Evolutionary conservation across 2,888 invertebrate genomes (phyloP), one percentile per base, ranked within the genome.

Genomic region (Halictus quadricinctus): DNA sequence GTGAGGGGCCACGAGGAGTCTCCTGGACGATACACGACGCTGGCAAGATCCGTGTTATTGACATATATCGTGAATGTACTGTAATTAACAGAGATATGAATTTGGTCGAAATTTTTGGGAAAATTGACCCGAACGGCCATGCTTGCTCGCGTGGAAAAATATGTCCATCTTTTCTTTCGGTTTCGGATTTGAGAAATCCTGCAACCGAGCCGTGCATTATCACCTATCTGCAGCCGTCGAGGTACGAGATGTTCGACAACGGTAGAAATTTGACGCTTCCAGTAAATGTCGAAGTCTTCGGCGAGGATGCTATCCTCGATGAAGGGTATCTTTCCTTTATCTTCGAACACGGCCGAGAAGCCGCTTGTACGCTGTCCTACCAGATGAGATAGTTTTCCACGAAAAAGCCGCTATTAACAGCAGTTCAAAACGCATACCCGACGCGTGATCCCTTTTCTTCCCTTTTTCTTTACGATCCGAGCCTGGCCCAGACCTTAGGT

Each of bases 271-370:
- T 84, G 80, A 85, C 83, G 87, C 76, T 75, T 73, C 81, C 85
- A 84, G 83, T 88, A 89, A 89, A 88, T 81, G 82, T 82, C 72
- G 72, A 79, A 77, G 66, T 79, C 29, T 66, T 18, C n/a, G n/a
- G 29, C 66, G 72, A 46, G 87, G 87, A 84, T 84, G 83, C 64
- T 75, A 82, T 80, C 72, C 82, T n/a, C 70, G 79, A 83, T 76
- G 82, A 86, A 77, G 69, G 73, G 81, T 86, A 86, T 89, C 80
- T 86, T 79, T 74, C 80, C 50, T 86, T 89, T 89, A 85, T 89
- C 86, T 86, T 66, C 12, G 73, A 81, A 81, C 83, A 79, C 76
- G 83, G 18, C 29, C n/a, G 54, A 48, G 76, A 81, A 84, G 79
- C 73, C 50, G 73, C 50, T 75, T 43, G 72, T 81, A 75, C 36